phyloP scores from a whole-genome alignment of 2,888 invertebrate genomes.

The Melikaiella ostensackeni region DNA sequence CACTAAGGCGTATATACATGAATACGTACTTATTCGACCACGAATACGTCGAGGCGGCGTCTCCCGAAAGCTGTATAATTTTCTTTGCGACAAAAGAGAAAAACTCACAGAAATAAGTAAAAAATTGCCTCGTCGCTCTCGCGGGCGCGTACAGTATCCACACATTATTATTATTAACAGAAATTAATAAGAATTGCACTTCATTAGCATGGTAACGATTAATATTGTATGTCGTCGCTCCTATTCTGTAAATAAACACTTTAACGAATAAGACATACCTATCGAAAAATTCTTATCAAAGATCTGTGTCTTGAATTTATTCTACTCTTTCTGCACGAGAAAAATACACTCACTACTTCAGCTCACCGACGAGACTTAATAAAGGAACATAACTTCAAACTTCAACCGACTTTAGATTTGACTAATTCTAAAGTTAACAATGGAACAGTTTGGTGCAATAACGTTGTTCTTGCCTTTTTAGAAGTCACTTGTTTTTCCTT shows the following conservation, averaged over 20 bases:
- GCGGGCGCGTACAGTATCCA: constrained; percentile 53
- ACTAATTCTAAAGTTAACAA: too few relatives aligned
- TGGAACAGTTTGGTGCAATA: too few relatives aligned
- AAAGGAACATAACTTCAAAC: too few relatives aligned
- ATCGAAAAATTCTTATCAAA: constrained; percentile 36
- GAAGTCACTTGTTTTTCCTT: too few relatives aligned
- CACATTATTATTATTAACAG: constrained; percentile 70
- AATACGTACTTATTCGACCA: not conserved
- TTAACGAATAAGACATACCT: constrained; percentile 69
- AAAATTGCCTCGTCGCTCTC: constrained; percentile 47
- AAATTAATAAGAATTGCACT: constrained; percentile 73
- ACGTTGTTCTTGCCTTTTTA: too few relatives aligned
- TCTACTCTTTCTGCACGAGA: not conserved
- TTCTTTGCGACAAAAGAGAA: not conserved
- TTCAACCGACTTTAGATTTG: too few relatives aligned
- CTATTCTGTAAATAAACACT: constrained; percentile 77
- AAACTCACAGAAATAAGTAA: constrained; percentile 4
- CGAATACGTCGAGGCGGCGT: not conserved
- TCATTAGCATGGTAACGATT: constrained; percentile 70
- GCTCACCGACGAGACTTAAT: too few relatives aligned
- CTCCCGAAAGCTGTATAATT: not conserved
- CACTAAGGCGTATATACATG: not conserved
- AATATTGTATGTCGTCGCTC: constrained; percentile 76
- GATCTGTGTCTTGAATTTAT: constrained; percentile 20
- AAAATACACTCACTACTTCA: too few relatives aligned